Percentiles rank a stretch among this genome's conserved stretches.
These are phyloP conservation scores for Lichenostomus cassidix DNA, from an alignment of 2,113 vertebrate species.

Conservation along the genomic window DNA sequence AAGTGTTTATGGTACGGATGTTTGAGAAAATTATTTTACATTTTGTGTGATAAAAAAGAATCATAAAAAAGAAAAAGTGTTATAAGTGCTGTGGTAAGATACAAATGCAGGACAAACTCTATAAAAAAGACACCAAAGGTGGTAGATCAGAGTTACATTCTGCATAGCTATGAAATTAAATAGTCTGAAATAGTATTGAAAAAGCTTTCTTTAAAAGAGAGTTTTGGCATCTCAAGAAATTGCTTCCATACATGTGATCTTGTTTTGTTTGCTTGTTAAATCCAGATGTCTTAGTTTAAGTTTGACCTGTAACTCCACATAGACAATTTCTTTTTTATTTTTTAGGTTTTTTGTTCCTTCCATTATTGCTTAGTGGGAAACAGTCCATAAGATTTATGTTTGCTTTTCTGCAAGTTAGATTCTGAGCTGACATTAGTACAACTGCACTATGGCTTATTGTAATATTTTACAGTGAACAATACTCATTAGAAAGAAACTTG, in stretches of 20 bases:
- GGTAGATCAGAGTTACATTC: not conserved
- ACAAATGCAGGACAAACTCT: not conserved
- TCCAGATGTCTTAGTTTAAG: not conserved
- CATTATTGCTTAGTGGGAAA: not conserved
- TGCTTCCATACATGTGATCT: not conserved
- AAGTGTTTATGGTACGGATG: not conserved
- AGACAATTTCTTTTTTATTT: too few relatives aligned
- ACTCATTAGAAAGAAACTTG: not conserved
- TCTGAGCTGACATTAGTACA: not conserved
- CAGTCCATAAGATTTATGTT: not conserved
- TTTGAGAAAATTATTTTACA: not conserved
- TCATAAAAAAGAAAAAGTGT: not conserved
- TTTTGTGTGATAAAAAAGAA: not conserved
- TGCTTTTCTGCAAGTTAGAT: not conserved
- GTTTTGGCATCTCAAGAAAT: not conserved
- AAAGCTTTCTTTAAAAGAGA: not conserved
- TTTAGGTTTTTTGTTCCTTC: not conserved
- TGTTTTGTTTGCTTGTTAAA: not conserved
- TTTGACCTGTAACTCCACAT: not conserved
- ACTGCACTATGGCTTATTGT: not conserved
- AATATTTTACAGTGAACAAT: not conserved
- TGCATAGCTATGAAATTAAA: not conserved
- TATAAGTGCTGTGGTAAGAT: not conserved
- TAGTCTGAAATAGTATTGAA: not conserved
- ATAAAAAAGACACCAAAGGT: not conserved